Percentiles rank a stretch among this genome's conserved stretches.
Evolutionary conservation across 2,113 vertebrate species (phyloP).

Genomic region (Danio rerio): DNA sequence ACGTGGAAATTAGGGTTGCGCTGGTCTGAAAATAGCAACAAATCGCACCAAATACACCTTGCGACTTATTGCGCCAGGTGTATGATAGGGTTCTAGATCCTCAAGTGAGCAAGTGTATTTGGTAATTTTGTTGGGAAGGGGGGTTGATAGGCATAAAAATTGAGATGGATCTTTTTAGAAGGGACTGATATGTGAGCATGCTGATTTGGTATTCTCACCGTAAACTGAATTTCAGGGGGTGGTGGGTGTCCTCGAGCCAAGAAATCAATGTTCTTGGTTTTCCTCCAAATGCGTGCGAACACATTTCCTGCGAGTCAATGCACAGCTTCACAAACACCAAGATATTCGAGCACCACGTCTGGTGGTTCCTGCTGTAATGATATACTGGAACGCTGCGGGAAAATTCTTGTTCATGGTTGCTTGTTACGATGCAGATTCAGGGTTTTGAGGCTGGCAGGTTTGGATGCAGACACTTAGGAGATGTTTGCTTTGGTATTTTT

Average conservation of each 20-base stretch:
- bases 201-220: conserved; percentile 3
- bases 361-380: not conserved
- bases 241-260: not conserved
- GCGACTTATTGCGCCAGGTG: too few relatives aligned
- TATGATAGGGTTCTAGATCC: too few relatives aligned
- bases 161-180: not conserved
- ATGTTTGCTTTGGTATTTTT: not conserved
- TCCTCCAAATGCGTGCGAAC: conserved; percentile 18
- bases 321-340: conserved; percentile 4
- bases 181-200: not conserved
- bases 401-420: not conserved
- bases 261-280: conserved; percentile 32
- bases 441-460: not conserved
- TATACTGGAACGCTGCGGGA: not conserved
- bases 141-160: not conserved
- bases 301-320: conserved; percentile 6
- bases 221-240: not conserved
- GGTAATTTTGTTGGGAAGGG: not conserved
- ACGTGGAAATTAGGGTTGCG: too few relatives aligned
- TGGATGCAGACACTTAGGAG: not conserved
- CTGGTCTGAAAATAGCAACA: too few relatives aligned
- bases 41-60: too few relatives aligned
- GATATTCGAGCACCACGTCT: not conserved
- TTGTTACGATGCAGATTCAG: not conserved
- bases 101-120: not conserved